Conservation (phyloP, 1,140 invertebrate genomes). For the Drosophila saltans region DNA sequence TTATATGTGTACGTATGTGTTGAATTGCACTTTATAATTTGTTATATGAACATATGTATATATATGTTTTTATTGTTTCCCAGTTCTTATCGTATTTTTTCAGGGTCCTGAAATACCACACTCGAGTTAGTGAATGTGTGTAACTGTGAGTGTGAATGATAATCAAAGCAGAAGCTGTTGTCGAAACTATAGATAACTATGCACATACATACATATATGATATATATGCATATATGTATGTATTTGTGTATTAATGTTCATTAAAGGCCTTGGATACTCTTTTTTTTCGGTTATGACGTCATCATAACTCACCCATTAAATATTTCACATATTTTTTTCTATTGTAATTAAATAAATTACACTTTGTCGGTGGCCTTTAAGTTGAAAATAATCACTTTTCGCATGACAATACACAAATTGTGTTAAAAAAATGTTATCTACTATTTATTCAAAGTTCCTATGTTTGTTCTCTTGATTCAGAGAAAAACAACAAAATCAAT, state of each 20-base stretch:
- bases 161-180: constrained; percentile 47
- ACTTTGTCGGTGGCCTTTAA: constrained; percentile 42
- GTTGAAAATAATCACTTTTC: constrained; percentile 54
- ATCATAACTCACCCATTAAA: constrained; percentile 16
- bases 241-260: neutral
- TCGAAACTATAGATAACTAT: constrained; percentile 41
- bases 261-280: constrained; percentile 9
- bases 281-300: constrained; percentile 40
- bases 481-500: neutral
- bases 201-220: neutral
- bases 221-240: too few species aligned
- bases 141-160: neutral
- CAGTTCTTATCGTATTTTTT: constrained; percentile 26
- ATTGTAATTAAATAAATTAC: constrained; percentile 18
- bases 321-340: neutral
- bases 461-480: constrained; percentile 27
- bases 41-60: constrained; percentile 6
- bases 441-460: neutral
- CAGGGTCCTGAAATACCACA: constrained; percentile 22
- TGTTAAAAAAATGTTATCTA: constrained; percentile 35
- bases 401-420: constrained; percentile 66
- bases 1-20: constrained; percentile 38
- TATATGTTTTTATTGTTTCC: constrained; percentile 37
- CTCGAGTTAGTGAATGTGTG: neutral
- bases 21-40: constrained; percentile 67